phyloP scores from a whole-genome alignment of 23 tunicate species.

The Oikopleura albicans region DNA sequence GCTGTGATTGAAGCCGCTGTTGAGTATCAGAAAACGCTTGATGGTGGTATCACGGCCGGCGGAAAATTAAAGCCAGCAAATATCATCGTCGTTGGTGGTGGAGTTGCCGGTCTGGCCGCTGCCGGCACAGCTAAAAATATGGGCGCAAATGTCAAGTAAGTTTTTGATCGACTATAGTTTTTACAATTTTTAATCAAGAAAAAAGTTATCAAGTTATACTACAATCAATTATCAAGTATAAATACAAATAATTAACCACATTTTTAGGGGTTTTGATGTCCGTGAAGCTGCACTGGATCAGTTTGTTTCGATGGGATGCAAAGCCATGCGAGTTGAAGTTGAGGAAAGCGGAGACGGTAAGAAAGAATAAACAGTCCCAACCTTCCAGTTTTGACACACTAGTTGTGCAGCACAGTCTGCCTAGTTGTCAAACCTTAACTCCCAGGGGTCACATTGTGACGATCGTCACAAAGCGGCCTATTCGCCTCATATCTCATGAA shows the following conservation, averaged over 20 bases:
- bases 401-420: no score
- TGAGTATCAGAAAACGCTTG: constrained; percentile 59
- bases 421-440: no score
- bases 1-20: constrained; percentile 72
- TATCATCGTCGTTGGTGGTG: constrained; percentile 84
- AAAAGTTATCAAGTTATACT: no score
- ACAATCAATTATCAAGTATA: no score
- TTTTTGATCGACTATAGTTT: no score
- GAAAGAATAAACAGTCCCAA: no score
- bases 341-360: background rate
- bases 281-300: constrained; percentile 92
- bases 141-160: constrained; percentile 59
- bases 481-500: no score
- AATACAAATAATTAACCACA: no score
- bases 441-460: no score
- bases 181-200: no score
- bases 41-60: constrained; percentile 87
- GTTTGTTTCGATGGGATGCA: constrained; percentile 68
- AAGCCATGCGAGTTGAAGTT: constrained; percentile 42
- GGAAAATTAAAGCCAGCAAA: constrained; percentile 94
- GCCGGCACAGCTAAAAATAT: constrained; percentile 85
- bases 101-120: constrained; percentile 86
- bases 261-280: constrained; percentile 61
- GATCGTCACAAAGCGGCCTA: no score
- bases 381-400: no score